Conservation (phyloP, 2,797 vertebrate genomes). For the Rallus crepitans region DNA sequence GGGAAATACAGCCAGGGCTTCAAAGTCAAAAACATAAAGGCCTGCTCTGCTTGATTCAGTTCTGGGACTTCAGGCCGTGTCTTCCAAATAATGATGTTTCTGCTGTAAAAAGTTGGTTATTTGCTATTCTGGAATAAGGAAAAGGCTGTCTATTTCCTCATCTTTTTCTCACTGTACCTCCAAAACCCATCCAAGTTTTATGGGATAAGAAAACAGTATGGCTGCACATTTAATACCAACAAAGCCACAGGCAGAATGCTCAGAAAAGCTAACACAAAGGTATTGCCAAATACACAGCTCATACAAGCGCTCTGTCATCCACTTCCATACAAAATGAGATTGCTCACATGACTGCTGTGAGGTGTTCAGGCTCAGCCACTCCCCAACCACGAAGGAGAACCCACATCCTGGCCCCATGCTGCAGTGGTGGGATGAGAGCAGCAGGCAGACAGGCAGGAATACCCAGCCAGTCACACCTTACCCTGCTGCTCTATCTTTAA, state of each 20-base stretch:
- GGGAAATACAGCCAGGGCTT: not conserved
- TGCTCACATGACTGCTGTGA: not conserved
- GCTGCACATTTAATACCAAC: not conserved
- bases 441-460: not conserved
- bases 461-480: fast-evolving
- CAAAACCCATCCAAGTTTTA: not conserved
- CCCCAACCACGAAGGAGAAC: not conserved
- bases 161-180: not conserved
- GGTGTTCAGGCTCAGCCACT: not conserved
- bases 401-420: fast-evolving
- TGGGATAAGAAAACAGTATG: not conserved
- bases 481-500: not conserved
- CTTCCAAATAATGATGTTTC: not conserved
- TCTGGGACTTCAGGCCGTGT: not conserved
- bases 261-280: not conserved
- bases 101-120: not conserved
- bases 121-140: not conserved
- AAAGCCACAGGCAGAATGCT: not conserved
- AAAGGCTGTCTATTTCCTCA: not conserved
- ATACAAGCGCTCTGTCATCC: not conserved
- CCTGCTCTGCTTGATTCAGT: not conserved
- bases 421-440: fast-evolving
- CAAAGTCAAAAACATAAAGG: not conserved
- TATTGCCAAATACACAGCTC: not conserved
- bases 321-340: not conserved